Evolutionary conservation across 1,140 invertebrate genomes (phyloP), one percentile per base, ranked within the genome.

Genomic region (Drosophila pallidifrons): DNA sequence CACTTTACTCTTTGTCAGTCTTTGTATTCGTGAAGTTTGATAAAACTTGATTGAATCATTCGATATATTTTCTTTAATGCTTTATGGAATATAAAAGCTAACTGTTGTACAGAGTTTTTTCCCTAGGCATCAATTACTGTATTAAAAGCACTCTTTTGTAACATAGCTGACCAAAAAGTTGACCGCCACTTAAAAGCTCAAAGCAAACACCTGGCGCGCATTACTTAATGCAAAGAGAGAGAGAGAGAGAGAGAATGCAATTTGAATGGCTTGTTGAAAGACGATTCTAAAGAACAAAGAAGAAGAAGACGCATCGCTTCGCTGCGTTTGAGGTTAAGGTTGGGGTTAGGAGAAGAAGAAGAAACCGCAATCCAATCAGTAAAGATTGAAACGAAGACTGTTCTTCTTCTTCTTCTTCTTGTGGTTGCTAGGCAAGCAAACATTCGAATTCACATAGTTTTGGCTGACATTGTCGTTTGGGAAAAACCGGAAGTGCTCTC

Each of bases 401-500:
- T 32, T 32, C 32, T 32, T 32, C 32, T 32, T 32, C 32, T 32
- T 32, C 32, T 32, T 25, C 20, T 25, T 25, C 20, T 25, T 25
- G 15, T 54, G 25, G 63, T 65, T 65, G 41, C 63, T 30, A 65
- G 30, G 63, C 63, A 55, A 30, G 35, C 63, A 55, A 30, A 46
- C 54, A 15, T 51, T 52, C 51, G 51, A 64, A 64, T 64, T 25
- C 35, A 49, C 32, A 61, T 59, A 52, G 11, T 57, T 25, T 57
- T 57, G 54, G 54, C 54, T 57, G 54, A 41, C 54, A 57, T 54
- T 54, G 30, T 38, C 45, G 47, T 51, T 78, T 76, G 81, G 77
- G 82, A 76, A 88, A 86, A 87, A 83, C 82, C 82, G 82, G 82
- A 87, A 87, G 83, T 78, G 60, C 11, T 52, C 46, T 6, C 1